Percentiles rank a stretch among this genome's conserved stretches.
Evolutionary conservation across 2,113 vertebrate genomes (phyloP).

Genomic region (Pipra filicauda): DNA sequence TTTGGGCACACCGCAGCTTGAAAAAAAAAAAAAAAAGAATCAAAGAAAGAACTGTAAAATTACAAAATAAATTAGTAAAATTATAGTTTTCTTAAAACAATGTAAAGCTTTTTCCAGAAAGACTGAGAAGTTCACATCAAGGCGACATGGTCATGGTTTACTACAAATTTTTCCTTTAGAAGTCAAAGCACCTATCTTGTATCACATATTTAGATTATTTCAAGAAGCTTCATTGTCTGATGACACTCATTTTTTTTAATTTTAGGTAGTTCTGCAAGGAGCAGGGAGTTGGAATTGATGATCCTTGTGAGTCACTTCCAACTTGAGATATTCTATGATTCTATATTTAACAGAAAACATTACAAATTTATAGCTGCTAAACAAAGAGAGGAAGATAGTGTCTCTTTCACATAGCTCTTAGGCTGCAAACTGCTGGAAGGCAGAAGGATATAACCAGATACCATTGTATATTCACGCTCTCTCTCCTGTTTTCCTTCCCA

Average conservation of each 20-base stretch:
- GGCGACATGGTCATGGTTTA: not conserved
- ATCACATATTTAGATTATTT: not conserved
- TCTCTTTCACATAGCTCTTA: not conserved
- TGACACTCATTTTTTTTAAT: fast-evolving
- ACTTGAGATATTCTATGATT: not conserved
- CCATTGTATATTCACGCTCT: not conserved
- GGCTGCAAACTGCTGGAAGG: not conserved
- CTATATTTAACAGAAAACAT: not conserved
- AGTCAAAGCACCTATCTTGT: not conserved
- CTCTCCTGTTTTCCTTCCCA: not conserved
- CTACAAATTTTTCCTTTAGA: not conserved
- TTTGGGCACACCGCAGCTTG: not conserved
- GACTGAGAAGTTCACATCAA: not conserved
- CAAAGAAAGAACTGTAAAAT: not conserved
- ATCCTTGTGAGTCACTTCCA: not conserved
- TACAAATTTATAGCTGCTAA: not conserved
- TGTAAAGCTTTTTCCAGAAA: not conserved
- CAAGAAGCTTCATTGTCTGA: not conserved
- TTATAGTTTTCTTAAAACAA: not conserved
- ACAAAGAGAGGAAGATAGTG: not conserved
- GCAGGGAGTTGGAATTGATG: not conserved
- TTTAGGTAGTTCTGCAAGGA: not conserved
- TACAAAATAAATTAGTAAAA: not conserved
- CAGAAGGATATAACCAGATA: not conserved
- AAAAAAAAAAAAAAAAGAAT: not conserved